A percentile compares a stretch with the other conserved stretches of the same genome.
These are phyloP conservation scores for Psittacara wagleri DNA, from an alignment of 2,113 vertebrate species.

Conservation along the genomic window DNA sequence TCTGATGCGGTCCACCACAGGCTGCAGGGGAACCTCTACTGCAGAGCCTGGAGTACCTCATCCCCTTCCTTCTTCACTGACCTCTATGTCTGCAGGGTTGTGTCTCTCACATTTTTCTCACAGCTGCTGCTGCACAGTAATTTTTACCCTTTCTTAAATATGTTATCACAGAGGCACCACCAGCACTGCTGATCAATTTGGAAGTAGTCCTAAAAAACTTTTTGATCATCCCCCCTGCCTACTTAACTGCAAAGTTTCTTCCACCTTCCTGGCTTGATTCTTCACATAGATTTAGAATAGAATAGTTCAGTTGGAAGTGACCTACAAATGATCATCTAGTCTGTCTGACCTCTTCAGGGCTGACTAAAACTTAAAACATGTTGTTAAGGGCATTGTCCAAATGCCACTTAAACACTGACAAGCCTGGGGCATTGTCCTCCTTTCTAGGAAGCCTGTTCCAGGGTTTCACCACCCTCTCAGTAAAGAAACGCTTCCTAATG, in stretches of 20 bases:
- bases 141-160: not conserved
- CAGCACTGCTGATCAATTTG: not conserved
- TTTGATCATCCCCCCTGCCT: not conserved
- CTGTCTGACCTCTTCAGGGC: not conserved
- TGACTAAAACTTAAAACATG: not conserved
- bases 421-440: too few relatives aligned
- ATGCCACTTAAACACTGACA: not conserved
- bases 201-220: not conserved
- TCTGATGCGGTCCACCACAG: not conserved
- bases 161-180: not conserved
- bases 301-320: not conserved
- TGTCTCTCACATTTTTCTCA: not conserved
- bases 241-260: not conserved
- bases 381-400: not conserved
- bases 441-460: too few relatives aligned
- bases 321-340: not conserved
- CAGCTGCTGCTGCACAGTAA: not conserved
- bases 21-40: not conserved
- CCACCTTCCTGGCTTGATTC: not conserved
- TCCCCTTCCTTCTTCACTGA: not conserved
- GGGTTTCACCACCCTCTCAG: not conserved
- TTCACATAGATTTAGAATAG: not conserved
- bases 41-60: not conserved
- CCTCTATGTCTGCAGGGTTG: not conserved
- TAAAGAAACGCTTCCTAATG: not conserved